These are phyloP conservation scores for Mesocricetus auratus DNA, from an alignment of 2,113 vertebrate genomes.

Conservation along the genomic window DNA sequence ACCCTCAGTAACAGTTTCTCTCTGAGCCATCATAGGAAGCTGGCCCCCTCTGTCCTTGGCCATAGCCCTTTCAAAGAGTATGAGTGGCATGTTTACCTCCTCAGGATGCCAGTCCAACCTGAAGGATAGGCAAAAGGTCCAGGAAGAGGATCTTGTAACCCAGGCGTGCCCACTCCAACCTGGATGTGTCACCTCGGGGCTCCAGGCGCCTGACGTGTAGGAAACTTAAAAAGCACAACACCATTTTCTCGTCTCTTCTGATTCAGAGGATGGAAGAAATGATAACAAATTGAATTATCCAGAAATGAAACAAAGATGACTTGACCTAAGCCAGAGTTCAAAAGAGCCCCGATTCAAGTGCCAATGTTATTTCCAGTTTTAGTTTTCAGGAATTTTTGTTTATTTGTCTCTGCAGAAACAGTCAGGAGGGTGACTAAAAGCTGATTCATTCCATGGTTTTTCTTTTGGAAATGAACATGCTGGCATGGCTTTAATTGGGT, in stretches of 20 bases:
- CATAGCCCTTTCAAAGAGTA: background rate
- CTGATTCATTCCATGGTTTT: slow-evolving; percentile 86
- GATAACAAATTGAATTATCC: background rate
- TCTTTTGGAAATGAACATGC: slow-evolving; percentile 86
- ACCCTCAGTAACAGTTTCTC: background rate
- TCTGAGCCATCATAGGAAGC: background rate
- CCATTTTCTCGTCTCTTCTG: background rate
- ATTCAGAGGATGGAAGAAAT: slow-evolving; percentile 18
- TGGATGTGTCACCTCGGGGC: background rate
- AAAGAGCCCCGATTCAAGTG: slow-evolving; percentile 47
- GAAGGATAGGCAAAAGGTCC: background rate
- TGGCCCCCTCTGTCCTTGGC: background rate
- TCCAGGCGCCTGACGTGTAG: background rate
- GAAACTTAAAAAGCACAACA: background rate
- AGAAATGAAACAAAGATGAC: background rate
- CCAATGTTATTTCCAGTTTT: slow-evolving; percentile 31
- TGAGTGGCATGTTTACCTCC: too few species aligned
- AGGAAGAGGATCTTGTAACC: background rate
- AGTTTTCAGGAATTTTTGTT: slow-evolving; percentile 37
- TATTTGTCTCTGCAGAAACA: slow-evolving; percentile 64
- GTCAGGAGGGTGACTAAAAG: slow-evolving; percentile 82
- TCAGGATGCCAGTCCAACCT: background rate
- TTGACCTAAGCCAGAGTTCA: slow-evolving; percentile 28
- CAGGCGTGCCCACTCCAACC: background rate
- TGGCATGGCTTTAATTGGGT: slow-evolving; percentile 89